Conservation (phyloP, 2,113 vertebrate genomes). For the Tetraodon nigroviridis region DNA sequence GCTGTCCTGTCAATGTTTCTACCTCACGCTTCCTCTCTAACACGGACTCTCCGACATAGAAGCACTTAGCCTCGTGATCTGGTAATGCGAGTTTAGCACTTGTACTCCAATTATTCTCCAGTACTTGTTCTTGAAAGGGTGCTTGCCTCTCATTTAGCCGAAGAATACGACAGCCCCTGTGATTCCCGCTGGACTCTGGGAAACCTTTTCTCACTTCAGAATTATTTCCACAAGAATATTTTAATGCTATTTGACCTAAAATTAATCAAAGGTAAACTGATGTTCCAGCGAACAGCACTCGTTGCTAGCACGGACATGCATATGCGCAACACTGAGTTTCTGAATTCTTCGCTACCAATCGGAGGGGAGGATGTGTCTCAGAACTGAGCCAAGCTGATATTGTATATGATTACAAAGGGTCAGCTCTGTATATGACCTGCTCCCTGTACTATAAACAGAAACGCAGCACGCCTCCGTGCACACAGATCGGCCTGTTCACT, state of each 20-base stretch:
- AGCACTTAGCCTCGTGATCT: slow-evolving; percentile 67
- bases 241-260: slow-evolving; percentile 45
- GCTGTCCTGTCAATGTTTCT: slow-evolving; percentile 40
- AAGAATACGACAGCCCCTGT: slow-evolving; percentile 55
- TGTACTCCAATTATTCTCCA: slow-evolving; percentile 71
- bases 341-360: too few relatives aligned
- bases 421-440: not conserved
- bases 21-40: slow-evolving; percentile 10
- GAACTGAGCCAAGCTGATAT: too few relatives aligned
- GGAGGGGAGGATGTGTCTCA: too few relatives aligned
- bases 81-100: slow-evolving; percentile 65
- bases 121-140: slow-evolving; percentile 69
- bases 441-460: slow-evolving; percentile 4
- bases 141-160: slow-evolving; percentile 62
- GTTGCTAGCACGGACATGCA: too few relatives aligned
- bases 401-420: too few relatives aligned
- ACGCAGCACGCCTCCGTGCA: slow-evolving; percentile 5
- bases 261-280: slow-evolving; percentile 46
- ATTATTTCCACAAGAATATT: slow-evolving; percentile 48
- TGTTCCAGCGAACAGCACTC: slow-evolving; percentile 13
- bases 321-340: too few relatives aligned
- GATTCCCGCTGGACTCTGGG: slow-evolving; percentile 54
- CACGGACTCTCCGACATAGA: slow-evolving; percentile 35
- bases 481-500: slow-evolving; percentile 8
- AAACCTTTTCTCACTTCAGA: slow-evolving; percentile 47